These are phyloP conservation scores for Sebastes iracundus DNA, from an alignment of 2,797 vertebrate species.

Conservation along the genomic window DNA sequence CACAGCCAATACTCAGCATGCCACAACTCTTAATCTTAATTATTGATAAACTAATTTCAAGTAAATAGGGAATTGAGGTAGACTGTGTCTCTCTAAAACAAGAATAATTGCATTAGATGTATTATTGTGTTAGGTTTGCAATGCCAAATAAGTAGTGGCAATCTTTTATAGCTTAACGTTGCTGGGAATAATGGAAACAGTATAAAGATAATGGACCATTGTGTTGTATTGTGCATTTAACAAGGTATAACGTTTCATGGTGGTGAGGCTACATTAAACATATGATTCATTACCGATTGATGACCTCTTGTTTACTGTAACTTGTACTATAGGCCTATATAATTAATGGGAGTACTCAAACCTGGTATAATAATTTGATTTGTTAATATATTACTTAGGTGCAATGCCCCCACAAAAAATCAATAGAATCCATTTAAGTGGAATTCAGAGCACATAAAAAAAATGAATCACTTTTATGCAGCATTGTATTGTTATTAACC, in stretches of 20 bases:
- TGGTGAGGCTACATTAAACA: neutral
- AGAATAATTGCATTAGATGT: neutral
- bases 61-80: neutral
- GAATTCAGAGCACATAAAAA: neutral
- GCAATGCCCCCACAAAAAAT: neutral
- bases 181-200: constrained; percentile 5
- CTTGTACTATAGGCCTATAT: neutral
- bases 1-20: constrained; percentile 4
- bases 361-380: neutral
- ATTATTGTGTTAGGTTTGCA: neutral
- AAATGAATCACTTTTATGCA: neutral
- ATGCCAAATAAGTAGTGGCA: neutral
- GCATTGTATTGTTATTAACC: neutral
- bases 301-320: neutral
- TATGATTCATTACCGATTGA: neutral
- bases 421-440: neutral
- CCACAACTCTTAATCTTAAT: constrained; percentile 21
- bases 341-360: neutral
- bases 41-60: constrained; percentile 31
- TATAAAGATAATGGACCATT: constrained; percentile 1
- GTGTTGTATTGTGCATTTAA: neutral
- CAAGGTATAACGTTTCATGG: neutral
- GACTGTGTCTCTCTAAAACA: neutral
- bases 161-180: neutral
- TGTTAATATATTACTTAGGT: neutral